Evolutionary conservation across 2,113 vertebrate genomes (phyloP), one percentile per base, ranked within the genome.

Genomic region (Vulpes lagopus): DNA sequence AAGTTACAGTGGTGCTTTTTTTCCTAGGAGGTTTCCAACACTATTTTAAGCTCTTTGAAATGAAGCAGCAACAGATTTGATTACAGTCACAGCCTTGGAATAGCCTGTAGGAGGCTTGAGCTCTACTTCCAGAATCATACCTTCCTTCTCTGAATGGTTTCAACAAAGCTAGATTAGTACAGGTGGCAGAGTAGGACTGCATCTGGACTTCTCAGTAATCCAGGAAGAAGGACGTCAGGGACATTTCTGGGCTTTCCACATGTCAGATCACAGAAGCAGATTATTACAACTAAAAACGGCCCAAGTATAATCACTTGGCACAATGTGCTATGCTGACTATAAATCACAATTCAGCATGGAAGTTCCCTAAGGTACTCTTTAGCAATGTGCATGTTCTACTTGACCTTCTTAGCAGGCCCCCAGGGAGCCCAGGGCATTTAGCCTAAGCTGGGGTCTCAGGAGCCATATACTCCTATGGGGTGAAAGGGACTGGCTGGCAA

Each of bases 21-120:
- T 94, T 62, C 79, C 95, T 94, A 96, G 62, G 87, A 97, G 82
- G 91, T 95, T 96, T 96, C 80, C 92, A 97, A 96, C 5, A 83
- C 91, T 94, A 96, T 97, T 94, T 97, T 96, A 95, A 98, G 95
- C 87, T 95, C 87, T 91, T 94, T 87, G 88, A 76, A 96, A 76
- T 84, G 64, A 93, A 89, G 67, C 51, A 94, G 57, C 89, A 92
- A 94, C 43, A 84, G 65, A 96, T 90, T 35, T 88, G 79, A 89
- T 87, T 89, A 89, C 5, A 55, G 84, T 92, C 67, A 95, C 6
- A 92, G 38, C 60, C 38, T 93, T 92, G n/a, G 27, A 91, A 84
- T 62, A 89, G 51, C 87, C 25, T 73, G 20, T n/a, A 60, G 62
- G 8, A 96, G 78, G 64, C 49, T 81, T 98, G 55, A 43, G 43